phyloP scores from a whole-genome alignment of 2,797 vertebrate species.

The Helarctos malayanus region DNA sequence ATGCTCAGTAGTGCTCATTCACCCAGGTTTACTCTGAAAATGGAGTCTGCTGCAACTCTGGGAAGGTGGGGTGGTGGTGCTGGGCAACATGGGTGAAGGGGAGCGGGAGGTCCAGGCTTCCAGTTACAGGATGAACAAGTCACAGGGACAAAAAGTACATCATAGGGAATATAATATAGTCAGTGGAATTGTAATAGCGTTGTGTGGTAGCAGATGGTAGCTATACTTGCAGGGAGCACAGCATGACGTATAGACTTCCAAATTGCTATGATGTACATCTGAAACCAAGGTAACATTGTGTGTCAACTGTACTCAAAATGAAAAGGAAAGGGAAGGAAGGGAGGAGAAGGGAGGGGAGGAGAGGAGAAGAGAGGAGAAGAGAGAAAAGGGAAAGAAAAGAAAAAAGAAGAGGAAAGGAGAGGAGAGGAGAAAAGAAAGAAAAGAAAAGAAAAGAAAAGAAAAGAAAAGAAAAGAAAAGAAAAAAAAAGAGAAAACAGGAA shows the following conservation, averaged over 20 bases:
- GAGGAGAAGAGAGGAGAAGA: too few relatives aligned
- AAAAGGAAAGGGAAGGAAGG: too few relatives aligned
- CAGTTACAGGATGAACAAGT: neutral
- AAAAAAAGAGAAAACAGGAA: neutral
- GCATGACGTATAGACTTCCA: neutral
- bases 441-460: accelerated
- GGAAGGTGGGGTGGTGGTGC: neutral
- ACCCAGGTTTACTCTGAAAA: neutral
- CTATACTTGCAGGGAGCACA: neutral
- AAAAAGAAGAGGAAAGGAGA: accelerated
- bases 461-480: too few relatives aligned
- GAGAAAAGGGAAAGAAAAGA: too few relatives aligned
- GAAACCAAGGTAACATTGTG: neutral
- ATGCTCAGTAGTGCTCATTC: neutral
- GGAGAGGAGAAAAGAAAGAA: accelerated
- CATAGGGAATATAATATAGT: neutral
- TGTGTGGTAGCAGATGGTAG: neutral
- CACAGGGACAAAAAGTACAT: neutral
- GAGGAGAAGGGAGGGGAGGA: too few relatives aligned
- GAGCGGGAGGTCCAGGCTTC: neutral
- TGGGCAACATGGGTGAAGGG: neutral
- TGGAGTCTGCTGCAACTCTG: accelerated
- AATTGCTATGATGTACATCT: neutral
- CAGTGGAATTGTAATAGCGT: neutral
- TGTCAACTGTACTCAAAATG: neutral